A percentile compares a stretch with the other conserved stretches of the same genome.
phyloP scores from a whole-genome alignment of 2,113 vertebrate species.

The Rallus limicola region DNA sequence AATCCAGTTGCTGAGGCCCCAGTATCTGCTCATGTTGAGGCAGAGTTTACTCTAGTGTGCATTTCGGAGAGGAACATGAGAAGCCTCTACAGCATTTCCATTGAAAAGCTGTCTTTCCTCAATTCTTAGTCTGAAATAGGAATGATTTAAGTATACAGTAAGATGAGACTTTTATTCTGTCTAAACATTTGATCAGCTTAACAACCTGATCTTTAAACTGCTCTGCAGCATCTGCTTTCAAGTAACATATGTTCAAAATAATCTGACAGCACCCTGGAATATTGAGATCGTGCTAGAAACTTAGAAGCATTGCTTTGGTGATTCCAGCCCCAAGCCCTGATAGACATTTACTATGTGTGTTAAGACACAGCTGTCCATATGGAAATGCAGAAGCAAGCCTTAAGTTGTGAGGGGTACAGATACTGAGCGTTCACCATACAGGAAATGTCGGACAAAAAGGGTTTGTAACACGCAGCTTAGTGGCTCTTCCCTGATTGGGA shows the following conservation, averaged over 20 bases:
- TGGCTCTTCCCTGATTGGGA: background rate
- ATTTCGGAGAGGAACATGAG: background rate
- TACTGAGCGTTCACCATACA: background rate
- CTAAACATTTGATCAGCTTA: background rate
- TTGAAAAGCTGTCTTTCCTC: background rate
- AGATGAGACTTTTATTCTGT: background rate
- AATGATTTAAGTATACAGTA: background rate
- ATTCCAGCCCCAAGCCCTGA: background rate
- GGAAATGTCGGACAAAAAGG: background rate
- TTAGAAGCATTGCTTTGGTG: background rate
- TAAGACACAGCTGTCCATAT: background rate
- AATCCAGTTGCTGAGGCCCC: background rate
- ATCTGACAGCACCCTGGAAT: background rate
- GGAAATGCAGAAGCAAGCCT: background rate
- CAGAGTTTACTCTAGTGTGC: background rate
- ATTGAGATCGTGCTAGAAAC: background rate
- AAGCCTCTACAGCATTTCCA: background rate
- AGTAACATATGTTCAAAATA: background rate
- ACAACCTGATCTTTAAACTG: background rate
- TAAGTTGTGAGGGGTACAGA: background rate
- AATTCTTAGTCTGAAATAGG: background rate
- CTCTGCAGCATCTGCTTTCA: background rate
- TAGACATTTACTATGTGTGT: background rate
- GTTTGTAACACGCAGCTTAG: background rate
- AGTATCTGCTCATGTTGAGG: accelerated